phyloP scores from a whole-genome alignment of 2,888 invertebrate species.

The Sipha maydis region DNA sequence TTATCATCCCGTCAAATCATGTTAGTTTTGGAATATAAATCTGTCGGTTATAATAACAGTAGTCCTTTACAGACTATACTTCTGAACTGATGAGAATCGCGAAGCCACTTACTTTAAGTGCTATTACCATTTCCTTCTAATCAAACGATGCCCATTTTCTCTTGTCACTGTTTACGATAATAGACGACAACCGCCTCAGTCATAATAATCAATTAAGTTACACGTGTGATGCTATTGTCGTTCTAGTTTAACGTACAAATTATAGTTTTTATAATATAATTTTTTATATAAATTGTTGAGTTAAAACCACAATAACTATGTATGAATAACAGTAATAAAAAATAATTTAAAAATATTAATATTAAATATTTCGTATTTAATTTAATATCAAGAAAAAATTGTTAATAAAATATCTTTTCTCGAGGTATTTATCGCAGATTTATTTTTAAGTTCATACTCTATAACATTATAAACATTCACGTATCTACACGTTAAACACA shows the following conservation, averaged over 20 bases:
- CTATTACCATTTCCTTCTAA: slow-evolving; percentile 35
- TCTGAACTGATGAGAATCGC: slow-evolving; percentile 25
- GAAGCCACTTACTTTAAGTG: slow-evolving; percentile 22
- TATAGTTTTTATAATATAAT: not conserved
- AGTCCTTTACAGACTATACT: not conserved
- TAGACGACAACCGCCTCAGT: not conserved
- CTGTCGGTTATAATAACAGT: slow-evolving; percentile 42
- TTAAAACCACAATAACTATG: not conserved
- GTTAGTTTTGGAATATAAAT: slow-evolving; percentile 31
- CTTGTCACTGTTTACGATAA: not conserved
- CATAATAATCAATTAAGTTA: slow-evolving; percentile 34
- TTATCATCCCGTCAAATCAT: not conserved
- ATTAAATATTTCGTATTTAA: no score
- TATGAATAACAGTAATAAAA: not conserved
- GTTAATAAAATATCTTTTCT: no score
- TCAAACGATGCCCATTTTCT: slow-evolving; percentile 20
- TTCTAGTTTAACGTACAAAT: not conserved
- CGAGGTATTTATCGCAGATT: no score
- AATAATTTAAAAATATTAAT: no score
- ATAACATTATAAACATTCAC: no score
- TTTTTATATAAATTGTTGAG: not conserved
- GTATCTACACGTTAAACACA: no score
- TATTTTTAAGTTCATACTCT: no score
- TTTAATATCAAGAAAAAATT: no score
- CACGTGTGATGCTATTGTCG: slow-evolving; percentile 3